Evolutionary conservation across 2,888 invertebrate genomes (phyloP).

Genomic region (Cheilosia urbana): DNA sequence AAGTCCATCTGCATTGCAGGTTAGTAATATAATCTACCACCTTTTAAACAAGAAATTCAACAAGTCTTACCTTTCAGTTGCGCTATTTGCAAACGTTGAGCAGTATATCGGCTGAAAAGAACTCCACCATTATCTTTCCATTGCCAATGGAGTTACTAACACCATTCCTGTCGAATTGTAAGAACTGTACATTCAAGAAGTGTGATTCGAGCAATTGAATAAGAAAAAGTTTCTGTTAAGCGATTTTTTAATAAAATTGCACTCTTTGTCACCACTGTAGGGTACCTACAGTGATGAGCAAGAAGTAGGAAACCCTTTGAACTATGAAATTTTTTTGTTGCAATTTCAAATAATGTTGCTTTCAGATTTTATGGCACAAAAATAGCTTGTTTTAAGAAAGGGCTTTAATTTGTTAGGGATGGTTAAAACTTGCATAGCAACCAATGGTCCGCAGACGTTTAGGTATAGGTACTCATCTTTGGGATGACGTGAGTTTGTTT

Average conservation of each 20-base stretch:
- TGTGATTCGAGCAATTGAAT: slow-evolving; percentile 33
- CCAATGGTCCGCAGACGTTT: too few relatives aligned
- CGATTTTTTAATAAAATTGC: not conserved
- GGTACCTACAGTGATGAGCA: not conserved
- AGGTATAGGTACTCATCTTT: too few relatives aligned
- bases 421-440: too few relatives aligned
- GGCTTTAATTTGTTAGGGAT: too few relatives aligned
- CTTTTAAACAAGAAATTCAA: not conserved
- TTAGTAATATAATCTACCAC: slow-evolving; percentile 45
- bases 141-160: slow-evolving; percentile 92
- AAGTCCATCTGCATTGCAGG: slow-evolving; percentile 89
- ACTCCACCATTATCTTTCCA: slow-evolving; percentile 97
- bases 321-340: too few relatives aligned
- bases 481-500: too few relatives aligned
- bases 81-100: slow-evolving; percentile 95
- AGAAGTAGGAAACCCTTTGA: not conserved
- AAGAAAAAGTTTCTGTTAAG: not conserved
- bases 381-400: too few relatives aligned
- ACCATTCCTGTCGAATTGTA: slow-evolving; percentile 79
- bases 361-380: too few relatives aligned
- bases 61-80: slow-evolving; percentile 85
- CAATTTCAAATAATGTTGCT: too few relatives aligned
- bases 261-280: not conserved
- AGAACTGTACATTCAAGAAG: slow-evolving; percentile 63
- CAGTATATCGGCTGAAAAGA: slow-evolving; percentile 96